phyloP scores from a whole-genome alignment of 2,113 vertebrate genomes.

The Neolamprologus variostigma region DNA sequence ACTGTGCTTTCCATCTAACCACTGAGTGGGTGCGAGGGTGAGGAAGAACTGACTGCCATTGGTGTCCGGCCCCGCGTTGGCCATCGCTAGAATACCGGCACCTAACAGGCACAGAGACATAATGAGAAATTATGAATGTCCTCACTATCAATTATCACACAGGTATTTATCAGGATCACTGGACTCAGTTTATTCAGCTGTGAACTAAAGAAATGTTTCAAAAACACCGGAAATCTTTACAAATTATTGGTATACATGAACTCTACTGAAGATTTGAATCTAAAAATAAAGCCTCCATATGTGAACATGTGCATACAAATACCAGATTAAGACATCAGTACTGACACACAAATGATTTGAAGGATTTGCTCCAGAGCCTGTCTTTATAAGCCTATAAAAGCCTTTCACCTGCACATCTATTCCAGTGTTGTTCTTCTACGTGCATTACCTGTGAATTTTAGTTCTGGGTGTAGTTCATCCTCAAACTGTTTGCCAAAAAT shows the following conservation, averaged over 20 bases:
- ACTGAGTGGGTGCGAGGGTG: constrained; percentile 84
- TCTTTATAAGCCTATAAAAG: neutral
- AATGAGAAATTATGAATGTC: neutral
- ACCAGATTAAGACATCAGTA: neutral
- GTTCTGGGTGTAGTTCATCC: constrained; percentile 85
- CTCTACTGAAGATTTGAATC: neutral
- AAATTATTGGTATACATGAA: neutral
- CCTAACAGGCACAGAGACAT: constrained; percentile 59
- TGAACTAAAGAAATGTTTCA: neutral
- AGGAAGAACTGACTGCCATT: constrained; percentile 97
- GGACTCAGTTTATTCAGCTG: neutral
- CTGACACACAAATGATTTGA: neutral
- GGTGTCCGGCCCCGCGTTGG: constrained; percentile 89
- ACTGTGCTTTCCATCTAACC: constrained; percentile 92
- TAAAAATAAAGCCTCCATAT: neutral
- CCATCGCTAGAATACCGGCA: constrained; percentile 94
- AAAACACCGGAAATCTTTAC: neutral
- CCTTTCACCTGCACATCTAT: neutral
- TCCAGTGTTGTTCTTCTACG: neutral
- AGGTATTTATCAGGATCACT: neutral
- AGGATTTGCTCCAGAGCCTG: neutral
- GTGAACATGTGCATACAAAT: neutral
- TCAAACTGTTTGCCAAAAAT: constrained; percentile 96
- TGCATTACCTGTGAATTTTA: constrained; percentile 87
- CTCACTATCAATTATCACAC: neutral